Percentiles rank a stretch among this genome's conserved stretches.
These are phyloP conservation scores for Oreochromis grahami DNA, from an alignment of 2,797 vertebrate genomes.

Conservation along the genomic window DNA sequence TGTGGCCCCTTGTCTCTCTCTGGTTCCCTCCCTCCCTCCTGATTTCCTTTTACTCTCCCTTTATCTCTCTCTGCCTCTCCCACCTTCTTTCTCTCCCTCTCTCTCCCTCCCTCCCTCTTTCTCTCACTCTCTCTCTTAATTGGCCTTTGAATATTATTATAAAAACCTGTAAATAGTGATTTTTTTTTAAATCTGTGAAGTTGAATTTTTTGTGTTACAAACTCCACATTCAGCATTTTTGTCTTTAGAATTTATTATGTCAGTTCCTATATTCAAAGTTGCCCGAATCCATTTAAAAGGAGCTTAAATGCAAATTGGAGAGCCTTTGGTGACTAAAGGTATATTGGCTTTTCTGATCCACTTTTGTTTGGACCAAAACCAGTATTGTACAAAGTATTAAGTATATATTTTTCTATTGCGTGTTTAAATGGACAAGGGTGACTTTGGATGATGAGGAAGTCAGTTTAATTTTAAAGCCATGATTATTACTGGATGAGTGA, in stretches of 20 bases:
- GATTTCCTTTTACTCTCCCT: background rate
- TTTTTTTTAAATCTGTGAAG: constrained; percentile 96
- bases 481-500: constrained; percentile 99
- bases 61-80: background rate
- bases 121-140: constrained; percentile 76
- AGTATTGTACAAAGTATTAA: constrained; percentile 99
- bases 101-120: background rate
- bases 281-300: constrained; percentile 99
- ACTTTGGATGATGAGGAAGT: constrained; percentile 99
- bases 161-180: constrained; percentile 92
- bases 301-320: constrained; percentile 99
- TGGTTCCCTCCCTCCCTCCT: background rate
- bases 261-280: constrained; percentile 99
- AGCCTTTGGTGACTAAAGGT: constrained; percentile 96
- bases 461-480: constrained; percentile 99
- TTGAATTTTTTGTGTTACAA: constrained; percentile 87
- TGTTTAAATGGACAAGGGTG: constrained; percentile 99
- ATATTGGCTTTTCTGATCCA: constrained; percentile 99
- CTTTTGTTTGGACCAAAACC: constrained; percentile 99
- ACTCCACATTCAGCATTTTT: constrained; percentile 90
- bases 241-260: constrained; percentile 99
- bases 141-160: constrained; percentile 94
- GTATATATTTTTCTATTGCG: constrained; percentile 99
- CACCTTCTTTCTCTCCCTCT: background rate
- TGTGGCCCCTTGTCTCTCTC: constrained; percentile 55